Percentiles rank a stretch among this genome's conserved stretches.
Conservation (phyloP, 2,113 vertebrate species). For the Proterorhinus semilunaris region DNA sequence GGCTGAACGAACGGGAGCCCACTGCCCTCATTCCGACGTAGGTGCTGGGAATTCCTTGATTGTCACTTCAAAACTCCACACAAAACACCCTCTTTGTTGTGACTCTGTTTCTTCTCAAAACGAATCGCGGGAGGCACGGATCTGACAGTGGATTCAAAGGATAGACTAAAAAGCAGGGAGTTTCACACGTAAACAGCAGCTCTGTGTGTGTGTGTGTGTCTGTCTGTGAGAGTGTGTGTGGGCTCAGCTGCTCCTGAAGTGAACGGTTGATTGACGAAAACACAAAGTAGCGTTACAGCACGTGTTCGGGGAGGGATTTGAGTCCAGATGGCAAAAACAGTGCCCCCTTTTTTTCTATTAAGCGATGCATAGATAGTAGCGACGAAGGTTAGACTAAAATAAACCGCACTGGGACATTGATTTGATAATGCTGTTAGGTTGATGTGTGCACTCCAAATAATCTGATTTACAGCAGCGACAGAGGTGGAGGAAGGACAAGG, state of each 20-base stretch:
- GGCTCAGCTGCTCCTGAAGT: constrained; percentile 40
- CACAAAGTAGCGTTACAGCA: constrained; percentile 31
- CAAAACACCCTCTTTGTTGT: constrained; percentile 12
- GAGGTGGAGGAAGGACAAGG: not conserved
- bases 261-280: constrained; percentile 39
- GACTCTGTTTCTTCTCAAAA: not conserved
- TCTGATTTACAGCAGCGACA: not conserved
- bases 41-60: constrained; percentile 9
- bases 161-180: not conserved
- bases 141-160: not conserved
- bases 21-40: constrained; percentile 11
- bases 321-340: constrained; percentile 50
- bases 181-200: constrained; percentile 21
- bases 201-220: not conserved
- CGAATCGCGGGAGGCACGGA: not conserved
- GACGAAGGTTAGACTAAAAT: not conserved
- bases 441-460: constrained; percentile 1
- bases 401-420: not conserved
- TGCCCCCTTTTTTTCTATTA: constrained; percentile 7
- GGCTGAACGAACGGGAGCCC: not conserved
- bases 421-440: not conserved
- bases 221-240: not conserved
- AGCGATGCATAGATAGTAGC: not conserved
- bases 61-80: not conserved
- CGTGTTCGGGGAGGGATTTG: constrained; percentile 50